Evolutionary conservation across 2,797 vertebrate species (phyloP).

Genomic region (Liasis olivaceus): DNA sequence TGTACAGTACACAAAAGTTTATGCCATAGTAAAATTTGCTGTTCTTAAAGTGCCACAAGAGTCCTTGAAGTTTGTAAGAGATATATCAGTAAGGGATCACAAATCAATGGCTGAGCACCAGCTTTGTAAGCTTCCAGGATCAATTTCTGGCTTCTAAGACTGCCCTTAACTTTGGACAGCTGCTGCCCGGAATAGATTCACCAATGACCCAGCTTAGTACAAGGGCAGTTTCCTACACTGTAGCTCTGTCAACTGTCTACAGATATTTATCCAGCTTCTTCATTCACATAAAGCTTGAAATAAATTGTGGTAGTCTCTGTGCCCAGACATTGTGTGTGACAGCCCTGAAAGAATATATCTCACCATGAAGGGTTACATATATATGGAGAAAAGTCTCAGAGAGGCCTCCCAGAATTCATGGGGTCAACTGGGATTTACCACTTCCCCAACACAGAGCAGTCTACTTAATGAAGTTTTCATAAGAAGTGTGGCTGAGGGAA

Average conservation of each 20-base stretch:
- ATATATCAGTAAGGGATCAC: not conserved
- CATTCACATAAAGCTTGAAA: not conserved
- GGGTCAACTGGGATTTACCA: not conserved
- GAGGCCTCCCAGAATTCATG: not conserved
- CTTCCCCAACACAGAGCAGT: not conserved
- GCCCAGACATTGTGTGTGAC: not conserved
- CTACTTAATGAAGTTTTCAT: not conserved
- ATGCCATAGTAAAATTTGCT: not conserved
- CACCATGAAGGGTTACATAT: not conserved
- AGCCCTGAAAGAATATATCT: not conserved
- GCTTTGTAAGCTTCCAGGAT: not conserved
- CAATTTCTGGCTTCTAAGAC: not conserved
- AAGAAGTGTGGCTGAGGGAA: not conserved
- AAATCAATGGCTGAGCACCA: not conserved
- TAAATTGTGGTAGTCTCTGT: not conserved
- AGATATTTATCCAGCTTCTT: not conserved
- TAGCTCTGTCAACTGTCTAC: not conserved
- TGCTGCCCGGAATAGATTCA: not conserved
- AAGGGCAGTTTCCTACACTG: not conserved
- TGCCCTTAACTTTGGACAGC: not conserved
- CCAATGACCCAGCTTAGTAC: not conserved
- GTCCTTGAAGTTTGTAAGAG: not conserved
- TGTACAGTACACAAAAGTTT: not conserved
- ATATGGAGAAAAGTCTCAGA: not conserved
- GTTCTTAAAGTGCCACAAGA: not conserved